A percentile compares a stretch with the other conserved stretches of the same genome.
phyloP scores from a whole-genome alignment of 2,888 invertebrate species.

The Tenodera sinensis region DNA sequence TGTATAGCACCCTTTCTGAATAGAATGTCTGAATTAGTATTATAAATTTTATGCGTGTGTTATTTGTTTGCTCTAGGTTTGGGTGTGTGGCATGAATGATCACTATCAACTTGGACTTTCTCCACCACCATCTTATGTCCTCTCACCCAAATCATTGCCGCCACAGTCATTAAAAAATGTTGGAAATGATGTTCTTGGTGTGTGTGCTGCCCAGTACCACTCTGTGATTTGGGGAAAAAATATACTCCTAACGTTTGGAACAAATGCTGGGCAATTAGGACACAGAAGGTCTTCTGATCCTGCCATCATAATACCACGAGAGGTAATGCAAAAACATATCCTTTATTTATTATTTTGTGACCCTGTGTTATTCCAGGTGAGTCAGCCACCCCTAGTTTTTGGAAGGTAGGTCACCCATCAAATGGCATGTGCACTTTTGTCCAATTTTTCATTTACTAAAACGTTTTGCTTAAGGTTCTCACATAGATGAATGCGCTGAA shows the following conservation, averaged over 20 bases:
- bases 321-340: constrained; percentile 24
- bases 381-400: no score
- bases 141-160: constrained; percentile 18
- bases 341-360: no score
- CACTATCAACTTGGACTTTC: constrained; percentile 59
- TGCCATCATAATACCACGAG: constrained; percentile 41
- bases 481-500: no score
- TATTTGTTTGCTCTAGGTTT: constrained; percentile 46
- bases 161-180: constrained; percentile 20
- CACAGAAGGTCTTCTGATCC: constrained; percentile 52
- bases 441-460: no score
- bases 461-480: no score
- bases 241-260: constrained; percentile 73
- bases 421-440: no score
- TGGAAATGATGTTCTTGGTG: constrained; percentile 43
- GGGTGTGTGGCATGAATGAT: constrained; percentile 62
- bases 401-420: no score
- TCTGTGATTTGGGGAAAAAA: constrained; percentile 60
- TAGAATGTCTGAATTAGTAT: no score
- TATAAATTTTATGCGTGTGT: no score
- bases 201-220: constrained; percentile 68
- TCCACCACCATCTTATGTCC: constrained; percentile 34
- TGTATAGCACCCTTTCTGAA: no score
- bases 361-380: no score
- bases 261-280: constrained; percentile 79